phyloP scores from a whole-genome alignment of 2,797 vertebrate genomes.

The Adelosebastes latens region DNA sequence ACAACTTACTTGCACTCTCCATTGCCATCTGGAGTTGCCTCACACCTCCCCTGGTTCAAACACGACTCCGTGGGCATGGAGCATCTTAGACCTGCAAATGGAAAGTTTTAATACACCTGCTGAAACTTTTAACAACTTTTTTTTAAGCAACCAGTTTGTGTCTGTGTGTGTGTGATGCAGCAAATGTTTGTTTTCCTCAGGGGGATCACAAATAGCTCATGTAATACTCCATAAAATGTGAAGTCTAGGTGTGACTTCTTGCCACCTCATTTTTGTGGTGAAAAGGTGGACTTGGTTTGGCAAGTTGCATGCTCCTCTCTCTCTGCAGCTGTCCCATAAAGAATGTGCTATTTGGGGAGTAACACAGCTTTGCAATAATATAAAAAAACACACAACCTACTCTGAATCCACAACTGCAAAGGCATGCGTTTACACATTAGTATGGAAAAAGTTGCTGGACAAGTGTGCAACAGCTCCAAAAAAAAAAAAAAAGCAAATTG shows the following conservation, averaged over 20 bases:
- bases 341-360: conserved; percentile 56
- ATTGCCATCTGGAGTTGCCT: conserved; percentile 84
- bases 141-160: background rate
- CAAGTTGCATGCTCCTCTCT: conserved; percentile 40
- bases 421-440: conserved; percentile 37
- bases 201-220: conserved; percentile 5
- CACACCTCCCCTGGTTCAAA: conserved; percentile 92
- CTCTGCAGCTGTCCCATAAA: conserved; percentile 52
- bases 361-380: conserved; percentile 56
- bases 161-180: background rate
- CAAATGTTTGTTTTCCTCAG: conserved; percentile 10
- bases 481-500: background rate
- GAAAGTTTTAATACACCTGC: conserved; percentile 55
- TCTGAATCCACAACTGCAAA: conserved; percentile 41
- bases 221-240: conserved; percentile 33
- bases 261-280: conserved; percentile 62
- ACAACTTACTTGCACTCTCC: conserved; percentile 92
- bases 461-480: conserved; percentile 23
- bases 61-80: conserved; percentile 86
- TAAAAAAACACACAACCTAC: background rate
- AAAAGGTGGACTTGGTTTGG: conserved; percentile 40
- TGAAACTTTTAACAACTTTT: conserved; percentile 9
- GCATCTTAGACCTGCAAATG: conserved; percentile 89
- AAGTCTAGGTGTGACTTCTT: conserved; percentile 67
- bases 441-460: conserved; percentile 44